Evolutionary conservation across 2,888 invertebrate genomes (phyloP).

Genomic region (Taenaris catops): DNA sequence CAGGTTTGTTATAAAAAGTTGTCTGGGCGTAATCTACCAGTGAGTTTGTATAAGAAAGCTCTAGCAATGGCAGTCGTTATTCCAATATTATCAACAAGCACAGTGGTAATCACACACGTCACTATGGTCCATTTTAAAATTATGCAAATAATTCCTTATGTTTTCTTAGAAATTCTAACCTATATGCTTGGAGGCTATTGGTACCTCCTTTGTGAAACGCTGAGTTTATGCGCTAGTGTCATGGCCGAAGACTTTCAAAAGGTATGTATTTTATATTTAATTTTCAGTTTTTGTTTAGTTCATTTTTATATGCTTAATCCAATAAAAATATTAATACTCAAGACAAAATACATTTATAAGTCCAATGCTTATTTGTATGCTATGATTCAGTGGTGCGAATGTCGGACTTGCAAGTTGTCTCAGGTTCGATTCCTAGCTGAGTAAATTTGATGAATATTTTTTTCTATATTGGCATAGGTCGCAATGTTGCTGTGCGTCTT

Average conservation of each 20-base stretch:
- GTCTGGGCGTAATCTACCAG: slow-evolving; percentile 75
- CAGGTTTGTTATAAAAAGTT: slow-evolving; percentile 81
- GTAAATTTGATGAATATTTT: too few species aligned
- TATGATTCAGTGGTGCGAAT: too few species aligned
- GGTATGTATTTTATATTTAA: too few species aligned
- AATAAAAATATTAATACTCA: too few species aligned
- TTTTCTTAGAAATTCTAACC: slow-evolving; percentile 84
- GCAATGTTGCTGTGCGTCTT: too few species aligned
- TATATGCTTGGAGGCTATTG: slow-evolving; percentile 86
- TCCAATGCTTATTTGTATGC: too few species aligned
- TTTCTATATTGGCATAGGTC: too few species aligned
- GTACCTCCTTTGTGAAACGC: slow-evolving; percentile 83
- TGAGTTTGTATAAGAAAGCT: slow-evolving; percentile 80
- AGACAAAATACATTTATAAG: too few species aligned
- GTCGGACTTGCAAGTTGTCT: too few species aligned
- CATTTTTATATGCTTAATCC: too few species aligned
- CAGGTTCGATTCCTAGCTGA: too few species aligned
- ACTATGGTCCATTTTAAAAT: slow-evolving; percentile 85
- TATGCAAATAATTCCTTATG: slow-evolving; percentile 83
- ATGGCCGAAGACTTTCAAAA: slow-evolving; percentile 85
- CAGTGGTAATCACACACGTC: slow-evolving; percentile 83
- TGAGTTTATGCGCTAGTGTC: slow-evolving; percentile 82
- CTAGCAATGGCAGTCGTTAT: slow-evolving; percentile 77
- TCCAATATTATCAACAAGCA: slow-evolving; percentile 81
- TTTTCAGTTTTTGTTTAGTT: too few species aligned